Percentiles rank a stretch among this genome's conserved stretches.
Evolutionary conservation across 1,140 invertebrate genomes (phyloP).

Genomic region (Drosophila murphyi): DNA sequence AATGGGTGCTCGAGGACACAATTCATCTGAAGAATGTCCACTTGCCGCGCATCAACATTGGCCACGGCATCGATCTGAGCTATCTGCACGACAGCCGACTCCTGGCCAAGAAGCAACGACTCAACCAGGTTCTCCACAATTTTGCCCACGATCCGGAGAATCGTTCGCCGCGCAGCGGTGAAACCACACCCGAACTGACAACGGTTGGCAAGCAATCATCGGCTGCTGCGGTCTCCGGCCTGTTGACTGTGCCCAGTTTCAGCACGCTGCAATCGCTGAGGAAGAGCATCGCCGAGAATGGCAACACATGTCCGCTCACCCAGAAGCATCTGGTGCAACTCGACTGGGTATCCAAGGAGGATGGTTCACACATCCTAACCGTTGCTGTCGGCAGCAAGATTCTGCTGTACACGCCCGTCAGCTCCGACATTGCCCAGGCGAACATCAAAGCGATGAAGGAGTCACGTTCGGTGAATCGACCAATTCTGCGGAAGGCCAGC

Average conservation of each 20-base stretch:
- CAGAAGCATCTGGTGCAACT: conserved; percentile 96
- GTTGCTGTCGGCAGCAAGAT: conserved; percentile 98
- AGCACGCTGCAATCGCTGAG: conserved; percentile 95
- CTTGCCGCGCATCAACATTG: conserved; percentile 91
- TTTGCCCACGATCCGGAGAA: conserved; percentile 87
- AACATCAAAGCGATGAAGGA: conserved; percentile 95
- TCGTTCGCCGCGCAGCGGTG: conserved; percentile 86
- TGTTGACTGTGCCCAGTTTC: conserved; percentile 95
- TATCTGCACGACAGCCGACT: conserved; percentile 93
- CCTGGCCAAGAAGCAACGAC: conserved; percentile 90
- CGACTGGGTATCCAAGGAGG: conserved; percentile 99
- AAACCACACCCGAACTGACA: conserved; percentile 76
- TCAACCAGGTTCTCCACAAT: conserved; percentile 89
- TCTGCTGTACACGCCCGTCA: conserved; percentile 93
- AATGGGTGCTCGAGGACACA: conserved; percentile 99
- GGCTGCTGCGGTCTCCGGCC: conserved; percentile 85
- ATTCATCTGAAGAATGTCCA: conserved; percentile 95
- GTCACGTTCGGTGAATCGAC: conserved; percentile 91
- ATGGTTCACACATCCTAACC: conserved; percentile 98
- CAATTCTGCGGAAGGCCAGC: conserved; percentile 93
- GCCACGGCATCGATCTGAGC: conserved; percentile 92
- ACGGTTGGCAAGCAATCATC: conserved; percentile 74
- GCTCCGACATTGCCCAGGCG: conserved; percentile 95
- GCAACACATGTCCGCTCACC: conserved; percentile 94
- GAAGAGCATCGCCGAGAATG: conserved; percentile 95